phyloP scores from a whole-genome alignment of 2,888 invertebrate genomes.

The Crioceris asparagi region DNA sequence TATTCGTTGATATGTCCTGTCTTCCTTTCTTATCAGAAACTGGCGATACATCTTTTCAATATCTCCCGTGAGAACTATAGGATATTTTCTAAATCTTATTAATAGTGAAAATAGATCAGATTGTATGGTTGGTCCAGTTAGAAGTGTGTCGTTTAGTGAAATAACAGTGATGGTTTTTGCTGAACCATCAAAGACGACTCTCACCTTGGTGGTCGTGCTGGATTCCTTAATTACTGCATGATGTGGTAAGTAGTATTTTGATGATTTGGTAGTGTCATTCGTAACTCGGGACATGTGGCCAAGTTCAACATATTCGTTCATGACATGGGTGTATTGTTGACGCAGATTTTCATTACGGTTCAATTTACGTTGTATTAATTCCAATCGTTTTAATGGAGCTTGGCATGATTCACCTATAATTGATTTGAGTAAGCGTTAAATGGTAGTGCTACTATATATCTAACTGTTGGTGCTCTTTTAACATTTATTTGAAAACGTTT shows the following conservation, averaged over 20 bases:
- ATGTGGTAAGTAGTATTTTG: no score
- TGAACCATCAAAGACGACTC: constrained; percentile 10
- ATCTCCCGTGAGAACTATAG: constrained; percentile 6
- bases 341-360: no score
- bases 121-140: constrained; percentile 13
- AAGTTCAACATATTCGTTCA: no score
- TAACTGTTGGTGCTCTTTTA: no score
- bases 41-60: constrained; percentile 11
- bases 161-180: constrained; percentile 10
- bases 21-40: constrained; percentile 6
- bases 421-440: no score
- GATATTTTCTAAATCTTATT: constrained; percentile 6
- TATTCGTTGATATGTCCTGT: constrained; percentile 9
- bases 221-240: constrained; percentile 15
- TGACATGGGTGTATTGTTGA: no score
- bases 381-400: no score
- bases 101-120: constrained; percentile 11
- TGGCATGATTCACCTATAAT: no score
- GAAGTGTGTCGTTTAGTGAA: constrained; percentile 13
- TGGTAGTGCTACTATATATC: constrained; percentile 4
- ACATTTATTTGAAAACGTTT: no score
- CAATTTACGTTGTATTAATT: no score
- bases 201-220: constrained; percentile 13
- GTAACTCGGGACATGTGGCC: no score
- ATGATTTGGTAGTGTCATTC: no score